Conservation (phyloP, 1,140 invertebrate genomes). For the Heliothis subflexa region DNA sequence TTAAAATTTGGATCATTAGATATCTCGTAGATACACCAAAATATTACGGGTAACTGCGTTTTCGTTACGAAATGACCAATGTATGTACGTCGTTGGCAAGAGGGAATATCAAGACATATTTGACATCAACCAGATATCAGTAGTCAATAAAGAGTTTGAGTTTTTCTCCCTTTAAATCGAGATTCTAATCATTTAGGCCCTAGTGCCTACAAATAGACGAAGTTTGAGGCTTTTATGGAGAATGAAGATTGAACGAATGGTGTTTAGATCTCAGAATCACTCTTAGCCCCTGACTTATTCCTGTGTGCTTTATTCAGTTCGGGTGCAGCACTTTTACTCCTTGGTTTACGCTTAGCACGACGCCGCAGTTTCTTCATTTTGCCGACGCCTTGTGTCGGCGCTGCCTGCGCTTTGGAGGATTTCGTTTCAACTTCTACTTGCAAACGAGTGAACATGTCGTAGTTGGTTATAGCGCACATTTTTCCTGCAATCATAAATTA, state of each 20-base stretch:
- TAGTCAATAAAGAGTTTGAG: too few relatives aligned
- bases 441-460: slow-evolving; percentile 82
- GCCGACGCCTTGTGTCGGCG: slow-evolving; percentile 61
- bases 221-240: not conserved
- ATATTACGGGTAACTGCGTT: too few relatives aligned
- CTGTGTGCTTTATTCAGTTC: slow-evolving; percentile 56
- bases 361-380: slow-evolving; percentile 68
- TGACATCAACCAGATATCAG: too few relatives aligned
- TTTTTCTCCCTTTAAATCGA: too few relatives aligned
- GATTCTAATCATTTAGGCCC: too few relatives aligned
- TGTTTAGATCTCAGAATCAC: slow-evolving; percentile 79
- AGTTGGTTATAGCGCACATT: slow-evolving; percentile 83
- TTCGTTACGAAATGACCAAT: too few relatives aligned
- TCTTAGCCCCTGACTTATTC: slow-evolving; percentile 75
- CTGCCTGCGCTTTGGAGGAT: slow-evolving; percentile 61
- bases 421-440: slow-evolving; percentile 80
- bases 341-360: slow-evolving; percentile 70
- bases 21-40: too few relatives aligned
- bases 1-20: too few relatives aligned
- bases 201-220: too few relatives aligned
- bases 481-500: slow-evolving; percentile 70
- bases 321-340: slow-evolving; percentile 81
- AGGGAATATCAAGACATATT: too few relatives aligned
- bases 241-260: not conserved
- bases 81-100: too few relatives aligned